phyloP scores from a whole-genome alignment of 2,888 invertebrate genomes.

The Aradus depressus region DNA sequence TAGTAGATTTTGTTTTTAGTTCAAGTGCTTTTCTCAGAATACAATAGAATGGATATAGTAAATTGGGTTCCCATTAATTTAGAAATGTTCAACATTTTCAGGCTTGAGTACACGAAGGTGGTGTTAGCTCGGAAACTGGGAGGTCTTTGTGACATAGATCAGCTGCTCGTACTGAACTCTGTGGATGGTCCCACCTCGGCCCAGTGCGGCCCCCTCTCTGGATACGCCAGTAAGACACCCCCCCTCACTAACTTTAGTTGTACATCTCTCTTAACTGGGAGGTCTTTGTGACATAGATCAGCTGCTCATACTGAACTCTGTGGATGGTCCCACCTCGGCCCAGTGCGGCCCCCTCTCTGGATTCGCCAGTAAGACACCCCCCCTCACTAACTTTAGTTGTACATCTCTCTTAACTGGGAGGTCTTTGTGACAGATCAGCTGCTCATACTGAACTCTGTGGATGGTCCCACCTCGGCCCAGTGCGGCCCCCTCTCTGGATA shows the following conservation, averaged over 20 bases:
- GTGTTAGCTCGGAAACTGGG: conserved; percentile 34
- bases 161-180: conserved; percentile 36
- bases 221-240: conserved; percentile 36
- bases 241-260: too few species aligned
- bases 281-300: conserved; percentile 37
- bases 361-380: conserved; percentile 36
- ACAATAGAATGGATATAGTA: too few species aligned
- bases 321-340: conserved; percentile 36
- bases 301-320: conserved; percentile 35
- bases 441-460: conserved; percentile 36
- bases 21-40: too few species aligned
- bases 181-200: conserved; percentile 36
- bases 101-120: conserved; percentile 34
- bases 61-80: too few species aligned
- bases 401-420: too few species aligned
- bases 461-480: conserved; percentile 36
- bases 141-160: conserved; percentile 36
- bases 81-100: too few species aligned
- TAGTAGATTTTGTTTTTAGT: too few species aligned
- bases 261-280: too few species aligned
- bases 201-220: conserved; percentile 36
- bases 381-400: too few species aligned
- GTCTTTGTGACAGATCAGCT: conserved; percentile 37
- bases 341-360: conserved; percentile 36
- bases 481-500: conserved; percentile 37